A percentile compares a stretch with the other conserved stretches of the same genome.
Evolutionary conservation across 2,797 vertebrate genomes (phyloP).

Genomic region (Chelon labrosus): DNA sequence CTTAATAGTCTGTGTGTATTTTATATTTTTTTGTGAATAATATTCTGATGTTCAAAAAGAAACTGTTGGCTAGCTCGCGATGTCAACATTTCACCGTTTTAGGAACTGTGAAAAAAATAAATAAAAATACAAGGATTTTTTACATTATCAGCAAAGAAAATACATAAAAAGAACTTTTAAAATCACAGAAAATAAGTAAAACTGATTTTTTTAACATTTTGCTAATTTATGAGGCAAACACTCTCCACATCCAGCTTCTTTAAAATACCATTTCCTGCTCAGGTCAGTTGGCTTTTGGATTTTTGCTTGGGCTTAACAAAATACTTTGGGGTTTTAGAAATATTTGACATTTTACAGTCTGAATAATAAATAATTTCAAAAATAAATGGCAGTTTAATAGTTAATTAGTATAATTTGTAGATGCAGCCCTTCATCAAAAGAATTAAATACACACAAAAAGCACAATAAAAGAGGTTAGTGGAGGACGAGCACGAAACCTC

Average conservation of each 20-base stretch:
- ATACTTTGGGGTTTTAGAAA: background rate
- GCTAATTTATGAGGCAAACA: background rate
- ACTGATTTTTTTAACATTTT: too few species aligned
- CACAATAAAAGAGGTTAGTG: background rate
- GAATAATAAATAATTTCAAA: background rate
- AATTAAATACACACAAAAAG: background rate
- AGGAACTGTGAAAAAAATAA: too few species aligned
- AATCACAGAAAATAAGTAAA: background rate
- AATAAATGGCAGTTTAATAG: background rate
- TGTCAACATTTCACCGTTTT: background rate
- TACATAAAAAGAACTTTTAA: background rate
- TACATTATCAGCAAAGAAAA: background rate
- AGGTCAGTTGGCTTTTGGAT: background rate
- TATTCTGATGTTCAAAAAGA: background rate
- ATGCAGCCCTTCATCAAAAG: too few species aligned
- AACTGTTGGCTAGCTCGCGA: background rate
- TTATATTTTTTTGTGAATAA: conserved; percentile 9
- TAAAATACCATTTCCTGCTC: background rate
- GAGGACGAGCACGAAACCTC: background rate
- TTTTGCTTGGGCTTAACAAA: background rate
- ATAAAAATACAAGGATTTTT: too few species aligned
- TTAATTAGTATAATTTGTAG: too few species aligned
- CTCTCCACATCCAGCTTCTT: background rate
- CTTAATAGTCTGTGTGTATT: conserved; percentile 15
- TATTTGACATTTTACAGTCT: background rate